Evolutionary conservation across 2,888 invertebrate species (phyloP), one percentile per base, ranked within the genome.

Genomic region (Chirona hameri): DNA sequence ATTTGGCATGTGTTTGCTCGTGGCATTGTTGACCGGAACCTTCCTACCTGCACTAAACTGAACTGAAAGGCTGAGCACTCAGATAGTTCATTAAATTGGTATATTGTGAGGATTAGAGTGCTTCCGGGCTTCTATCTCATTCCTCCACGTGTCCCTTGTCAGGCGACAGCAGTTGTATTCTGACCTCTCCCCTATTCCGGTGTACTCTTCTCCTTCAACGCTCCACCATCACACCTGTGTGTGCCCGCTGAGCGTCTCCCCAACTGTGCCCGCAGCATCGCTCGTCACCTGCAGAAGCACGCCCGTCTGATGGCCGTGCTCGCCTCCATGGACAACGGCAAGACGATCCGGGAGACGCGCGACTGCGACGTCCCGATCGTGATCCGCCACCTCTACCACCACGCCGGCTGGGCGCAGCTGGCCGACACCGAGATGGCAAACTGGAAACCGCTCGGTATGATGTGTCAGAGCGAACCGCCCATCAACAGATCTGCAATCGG

Each of bases 381-480:
- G 76, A 87, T 89, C 39, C 87, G 90, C 81, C 89, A 89, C 86
- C 88, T 91, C 83, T 89, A 89, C 86, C 90, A 90, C 86, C 89
- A 90, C 87, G 89, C 90, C 27, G 89, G 89, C 83, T 90, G 89
- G 89, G 88, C 89, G 18, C 87, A 88, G 84, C 86, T 88, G 15
- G 86, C 86, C 84, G 87, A 87, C 39, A 86, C 87, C 82, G 88
- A 89, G 84, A 87, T 89, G 87, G 84, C 84, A n/a, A 87, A 86
- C 46, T 89, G 88, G 88, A 87, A 88, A 84, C 86, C 89, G 82
- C 85, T 88, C 83, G 89, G 89, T 89, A 85, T 84, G 86, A 82
- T 76, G 69, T 81, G 83, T n/a, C n/a, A 82, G 10, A 79, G 2
- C 39, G 39, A 39, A 39, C 39, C 39, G 39, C 39, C 39, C 4